Evolutionary conservation across 2,113 vertebrate species (phyloP).

Genomic region (Cyprinus carpio): DNA sequence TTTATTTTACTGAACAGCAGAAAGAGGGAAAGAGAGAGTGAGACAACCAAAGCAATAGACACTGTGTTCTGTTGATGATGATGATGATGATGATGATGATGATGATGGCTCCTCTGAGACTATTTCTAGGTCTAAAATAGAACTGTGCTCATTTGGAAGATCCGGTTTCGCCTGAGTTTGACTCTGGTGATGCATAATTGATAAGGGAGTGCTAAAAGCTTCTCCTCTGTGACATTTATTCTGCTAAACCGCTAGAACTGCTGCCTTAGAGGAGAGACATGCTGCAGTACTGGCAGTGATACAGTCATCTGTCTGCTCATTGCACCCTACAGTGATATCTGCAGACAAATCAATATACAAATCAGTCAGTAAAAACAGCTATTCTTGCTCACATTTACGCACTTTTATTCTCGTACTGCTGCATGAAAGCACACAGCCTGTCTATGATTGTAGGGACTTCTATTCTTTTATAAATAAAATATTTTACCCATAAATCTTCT

Average conservation of each 20-base stretch:
- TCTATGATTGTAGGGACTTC: neutral
- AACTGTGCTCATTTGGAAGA: slow-evolving; percentile 14
- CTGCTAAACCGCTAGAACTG: slow-evolving; percentile 2
- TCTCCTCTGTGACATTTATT: neutral
- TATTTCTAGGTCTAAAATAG: neutral
- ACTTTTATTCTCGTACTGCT: neutral
- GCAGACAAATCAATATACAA: neutral
- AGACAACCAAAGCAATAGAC: neutral
- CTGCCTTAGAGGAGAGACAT: neutral
- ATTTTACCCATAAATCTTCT: neutral
- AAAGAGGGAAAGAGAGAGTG: neutral
- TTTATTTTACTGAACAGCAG: slow-evolving; percentile 75
- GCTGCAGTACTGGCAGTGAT: slow-evolving; percentile 1
- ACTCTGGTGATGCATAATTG: slow-evolving; percentile 32
- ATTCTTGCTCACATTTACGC: neutral
- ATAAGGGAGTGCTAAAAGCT: slow-evolving; percentile 37
- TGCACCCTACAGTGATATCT: neutral
- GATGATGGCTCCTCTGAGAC: neutral
- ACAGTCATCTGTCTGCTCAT: neutral
- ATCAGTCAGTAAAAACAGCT: neutral
- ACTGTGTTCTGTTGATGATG: neutral
- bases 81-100: neutral
- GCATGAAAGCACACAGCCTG: neutral
- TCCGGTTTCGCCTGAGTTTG: neutral
- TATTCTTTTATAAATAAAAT: neutral